Percentiles rank a stretch among this genome's conserved stretches.
These are phyloP conservation scores for Hycleus cichorii DNA, from an alignment of 1,140 invertebrate genomes.

Conservation along the genomic window DNA sequence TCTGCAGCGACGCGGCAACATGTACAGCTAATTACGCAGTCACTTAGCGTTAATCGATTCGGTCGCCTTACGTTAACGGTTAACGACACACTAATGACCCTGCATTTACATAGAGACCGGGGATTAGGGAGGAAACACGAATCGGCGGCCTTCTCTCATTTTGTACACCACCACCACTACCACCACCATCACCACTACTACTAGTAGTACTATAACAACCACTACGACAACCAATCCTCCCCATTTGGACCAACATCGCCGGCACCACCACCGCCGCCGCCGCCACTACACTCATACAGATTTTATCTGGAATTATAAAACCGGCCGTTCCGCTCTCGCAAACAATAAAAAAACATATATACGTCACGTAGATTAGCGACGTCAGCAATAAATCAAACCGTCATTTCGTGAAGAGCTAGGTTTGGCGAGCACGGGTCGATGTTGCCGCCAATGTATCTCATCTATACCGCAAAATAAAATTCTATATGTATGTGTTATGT, in stretches of 20 bases:
- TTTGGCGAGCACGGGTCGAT: background rate
- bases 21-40: constrained; percentile 44
- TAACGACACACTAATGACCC: constrained; percentile 43
- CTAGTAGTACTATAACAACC: too few relatives aligned
- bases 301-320: constrained; percentile 42
- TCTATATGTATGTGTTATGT: constrained; percentile 36
- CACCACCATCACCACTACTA: too few relatives aligned
- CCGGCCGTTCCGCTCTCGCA: constrained; percentile 35
- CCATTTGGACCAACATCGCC: constrained; percentile 10
- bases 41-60: constrained; percentile 44
- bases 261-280: constrained; percentile 20
- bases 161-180: too few relatives aligned
- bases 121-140: constrained; percentile 13
- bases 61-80: constrained; percentile 41
- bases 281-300: constrained; percentile 34
- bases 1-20: constrained; percentile 28
- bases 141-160: background rate
- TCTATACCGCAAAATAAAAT: constrained; percentile 39
- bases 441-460: constrained; percentile 27
- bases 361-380: constrained; percentile 41
- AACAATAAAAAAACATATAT: constrained; percentile 41
- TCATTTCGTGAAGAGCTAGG: constrained; percentile 30
- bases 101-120: constrained; percentile 38
- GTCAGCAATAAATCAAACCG: constrained; percentile 41
- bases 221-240: too few relatives aligned